Evolutionary conservation across 2,888 invertebrate species (phyloP).

Genomic region (Lathronympha strigana): DNA sequence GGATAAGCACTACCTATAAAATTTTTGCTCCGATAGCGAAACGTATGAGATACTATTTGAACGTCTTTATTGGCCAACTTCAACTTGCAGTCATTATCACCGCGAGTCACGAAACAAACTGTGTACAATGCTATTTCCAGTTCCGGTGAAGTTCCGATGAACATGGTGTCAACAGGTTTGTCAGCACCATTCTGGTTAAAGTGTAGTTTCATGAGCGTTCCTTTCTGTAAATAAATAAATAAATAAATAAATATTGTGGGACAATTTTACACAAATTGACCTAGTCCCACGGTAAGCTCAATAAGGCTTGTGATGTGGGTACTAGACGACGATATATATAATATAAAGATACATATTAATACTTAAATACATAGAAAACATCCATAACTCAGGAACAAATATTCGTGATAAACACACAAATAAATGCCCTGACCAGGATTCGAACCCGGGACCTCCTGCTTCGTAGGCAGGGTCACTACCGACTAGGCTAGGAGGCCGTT

Average conservation of each 20-base stretch:
- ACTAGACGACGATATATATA: too few species aligned
- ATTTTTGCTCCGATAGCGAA: constrained; percentile 90
- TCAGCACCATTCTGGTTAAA: constrained; percentile 88
- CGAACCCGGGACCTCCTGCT: too few species aligned
- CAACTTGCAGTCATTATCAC: constrained; percentile 89
- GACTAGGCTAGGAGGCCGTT: too few species aligned
- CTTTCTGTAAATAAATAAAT: constrained; percentile 89
- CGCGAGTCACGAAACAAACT: constrained; percentile 91
- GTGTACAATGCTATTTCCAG: constrained; percentile 96
- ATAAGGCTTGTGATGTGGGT: too few species aligned
- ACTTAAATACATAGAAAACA: too few species aligned
- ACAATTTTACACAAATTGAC: too few species aligned
- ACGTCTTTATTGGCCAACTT: constrained; percentile 89
- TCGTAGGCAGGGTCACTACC: too few species aligned
- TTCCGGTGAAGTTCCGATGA: constrained; percentile 95
- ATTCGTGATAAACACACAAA: too few species aligned
- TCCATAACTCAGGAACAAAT: too few species aligned
- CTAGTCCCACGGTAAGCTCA: neutral
- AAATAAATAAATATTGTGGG: too few species aligned
- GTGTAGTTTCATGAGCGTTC: constrained; percentile 88
- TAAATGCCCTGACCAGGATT: too few species aligned
- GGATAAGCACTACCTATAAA: constrained; percentile 93
- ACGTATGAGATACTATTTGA: constrained; percentile 89
- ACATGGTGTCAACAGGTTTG: constrained; percentile 91
- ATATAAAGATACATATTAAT: too few species aligned